Evolutionary conservation across 2,797 vertebrate genomes (phyloP), one percentile per base, ranked within the genome.

Genomic region (Platyrinchus mystaceus): DNA sequence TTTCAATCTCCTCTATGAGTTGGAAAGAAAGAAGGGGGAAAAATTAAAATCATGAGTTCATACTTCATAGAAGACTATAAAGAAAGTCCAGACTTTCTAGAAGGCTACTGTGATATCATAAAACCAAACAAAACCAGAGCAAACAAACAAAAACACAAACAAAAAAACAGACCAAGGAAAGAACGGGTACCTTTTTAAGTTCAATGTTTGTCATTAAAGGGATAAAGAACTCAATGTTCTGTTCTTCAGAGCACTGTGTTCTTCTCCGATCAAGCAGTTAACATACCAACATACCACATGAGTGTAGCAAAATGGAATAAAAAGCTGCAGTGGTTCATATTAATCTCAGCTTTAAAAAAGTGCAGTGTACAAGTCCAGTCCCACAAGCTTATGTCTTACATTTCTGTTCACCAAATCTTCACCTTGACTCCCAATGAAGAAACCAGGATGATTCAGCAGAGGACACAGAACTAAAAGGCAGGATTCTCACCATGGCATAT

Each of bases 331-430:
- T 32, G 63, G 66, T 21, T 90, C 77, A 60, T 32, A 19, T 32
- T 30, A 55, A 53, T 55, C 30, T 80, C 56, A 19, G 41, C 28
- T 92, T 50, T 44, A 27, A 87, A 52, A 46, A 44, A 59, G 23
- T 16, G 16, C 1, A 12, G 53, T 3, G 8, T 26, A 74, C 23
- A 24, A 74, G 46, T 15, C 17, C 55, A 36, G 27, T 27, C 9
- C 19, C 56, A 49, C n/a, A 64, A 46, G 37, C 37, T 53, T 28
- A 16, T 1, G 0, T 50, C 18, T 58, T 41, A 43, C 0, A 0
- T 22, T 77, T 8, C 43, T 60, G 15, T 20, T 85, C n/a, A 58
- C 30, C 71, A 53, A 26, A 58, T 66, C 50, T 50, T 66, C 52
- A 52, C 49, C 10, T 67, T 19, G 13, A 71, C 23, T 75, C 28